phyloP scores from a whole-genome alignment of 2,113 vertebrate species.

The Gila orcuttii region DNA sequence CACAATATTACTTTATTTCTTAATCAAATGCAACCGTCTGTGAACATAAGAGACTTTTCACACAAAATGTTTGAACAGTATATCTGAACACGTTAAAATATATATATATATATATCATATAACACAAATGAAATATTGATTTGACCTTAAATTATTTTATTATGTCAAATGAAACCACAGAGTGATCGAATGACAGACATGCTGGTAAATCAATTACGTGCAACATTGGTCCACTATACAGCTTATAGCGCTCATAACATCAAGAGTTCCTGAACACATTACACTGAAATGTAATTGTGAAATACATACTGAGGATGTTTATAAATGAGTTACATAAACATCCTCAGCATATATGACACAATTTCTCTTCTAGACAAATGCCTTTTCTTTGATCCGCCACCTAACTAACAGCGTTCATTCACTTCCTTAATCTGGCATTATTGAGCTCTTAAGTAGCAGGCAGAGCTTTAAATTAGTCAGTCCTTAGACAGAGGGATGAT shows the following conservation, averaged over 20 bases:
- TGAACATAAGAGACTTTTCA: too few relatives aligned
- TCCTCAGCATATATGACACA: neutral
- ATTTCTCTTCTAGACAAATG: neutral
- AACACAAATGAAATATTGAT: neutral
- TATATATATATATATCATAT: neutral
- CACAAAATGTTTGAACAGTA: too few relatives aligned
- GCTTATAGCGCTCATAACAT: neutral
- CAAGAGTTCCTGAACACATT: neutral
- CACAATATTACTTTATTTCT: too few relatives aligned
- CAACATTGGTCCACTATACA: neutral
- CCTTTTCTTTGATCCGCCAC: conserved; percentile 11
- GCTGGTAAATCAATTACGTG: neutral
- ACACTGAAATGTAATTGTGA: neutral
- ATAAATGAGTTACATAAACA: neutral
- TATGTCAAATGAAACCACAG: neutral
- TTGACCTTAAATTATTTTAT: neutral
- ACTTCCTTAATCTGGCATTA: conserved; percentile 12
- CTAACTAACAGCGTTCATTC: conserved; percentile 13
- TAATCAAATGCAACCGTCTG: too few relatives aligned
- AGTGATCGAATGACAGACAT: neutral
- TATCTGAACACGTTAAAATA: too few relatives aligned
- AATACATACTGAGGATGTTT: neutral
- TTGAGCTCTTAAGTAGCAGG: conserved; percentile 42
- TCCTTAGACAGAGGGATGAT: conserved; percentile 65
- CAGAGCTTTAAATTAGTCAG: conserved; percentile 39